These are phyloP conservation scores for Myotis lucifugus DNA, from an alignment of 2,113 vertebrate species.

Conservation along the genomic window DNA sequence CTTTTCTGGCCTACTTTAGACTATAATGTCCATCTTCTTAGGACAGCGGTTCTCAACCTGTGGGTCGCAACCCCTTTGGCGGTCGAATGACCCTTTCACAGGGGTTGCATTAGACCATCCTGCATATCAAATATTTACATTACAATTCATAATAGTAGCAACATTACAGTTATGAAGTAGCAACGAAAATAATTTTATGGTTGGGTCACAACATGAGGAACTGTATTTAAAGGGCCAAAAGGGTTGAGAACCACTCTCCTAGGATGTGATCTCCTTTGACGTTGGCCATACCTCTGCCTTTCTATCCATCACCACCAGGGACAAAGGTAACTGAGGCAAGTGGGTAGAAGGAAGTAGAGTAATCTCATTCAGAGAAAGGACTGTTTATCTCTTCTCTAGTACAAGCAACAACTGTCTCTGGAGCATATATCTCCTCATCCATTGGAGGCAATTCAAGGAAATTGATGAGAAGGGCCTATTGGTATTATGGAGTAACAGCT, in stretches of 20 bases:
- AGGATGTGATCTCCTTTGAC: neutral
- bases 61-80: no score
- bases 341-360: neutral
- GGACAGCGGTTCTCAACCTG: no score
- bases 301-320: neutral
- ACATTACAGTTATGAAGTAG: no score
- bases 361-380: neutral
- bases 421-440: neutral
- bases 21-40: neutral
- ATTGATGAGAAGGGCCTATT: neutral
- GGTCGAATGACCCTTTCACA: no score
- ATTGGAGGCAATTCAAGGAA: neutral
- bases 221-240: no score
- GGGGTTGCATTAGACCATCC: no score
- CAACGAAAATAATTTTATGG: no score
- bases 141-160: no score
- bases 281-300: neutral
- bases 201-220: no score
- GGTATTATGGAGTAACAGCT: neutral
- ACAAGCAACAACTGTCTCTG: neutral
- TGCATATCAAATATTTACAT: no score
- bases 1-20: neutral
- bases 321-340: neutral
- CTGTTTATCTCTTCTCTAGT: neutral
- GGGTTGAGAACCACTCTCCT: no score